phyloP scores from a whole-genome alignment of 2,797 vertebrate species.

The Oreochromis grahami region DNA sequence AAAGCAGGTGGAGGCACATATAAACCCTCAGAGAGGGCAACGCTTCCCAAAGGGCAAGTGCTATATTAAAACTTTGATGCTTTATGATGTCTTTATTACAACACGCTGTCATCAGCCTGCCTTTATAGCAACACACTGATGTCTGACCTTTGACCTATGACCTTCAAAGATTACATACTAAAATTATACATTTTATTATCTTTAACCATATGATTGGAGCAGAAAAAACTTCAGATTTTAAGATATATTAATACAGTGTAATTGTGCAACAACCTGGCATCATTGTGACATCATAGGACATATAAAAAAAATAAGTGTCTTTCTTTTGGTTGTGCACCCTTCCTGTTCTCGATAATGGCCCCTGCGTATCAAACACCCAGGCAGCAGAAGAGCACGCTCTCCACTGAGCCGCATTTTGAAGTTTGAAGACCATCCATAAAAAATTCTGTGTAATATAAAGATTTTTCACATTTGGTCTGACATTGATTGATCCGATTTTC shows the following conservation, averaged over 20 bases:
- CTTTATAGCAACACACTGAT: neutral
- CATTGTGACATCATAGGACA: neutral
- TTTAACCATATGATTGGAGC: neutral
- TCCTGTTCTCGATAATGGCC: no score
- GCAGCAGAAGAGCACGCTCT: no score
- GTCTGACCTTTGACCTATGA: neutral
- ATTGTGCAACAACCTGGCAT: neutral
- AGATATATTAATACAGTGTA: neutral
- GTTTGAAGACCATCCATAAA: no score
- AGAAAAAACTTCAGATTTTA: neutral
- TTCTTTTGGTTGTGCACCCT: no score
- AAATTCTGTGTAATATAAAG: no score
- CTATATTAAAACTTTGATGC: neutral
- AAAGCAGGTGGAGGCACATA: neutral
- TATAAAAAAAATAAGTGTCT: neutral
- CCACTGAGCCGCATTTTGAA: no score
- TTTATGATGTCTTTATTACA: neutral
- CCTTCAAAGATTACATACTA: neutral
- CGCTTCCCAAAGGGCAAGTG: neutral
- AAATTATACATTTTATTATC: neutral
- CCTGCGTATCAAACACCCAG: no score
- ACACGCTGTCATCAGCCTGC: neutral
- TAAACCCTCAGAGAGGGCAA: neutral
- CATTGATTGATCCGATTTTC: no score
- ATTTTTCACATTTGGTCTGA: no score